Evolutionary conservation across 2,797 vertebrate species (phyloP), one percentile per base, ranked within the genome.

Genomic region (Argentina silus): DNA sequence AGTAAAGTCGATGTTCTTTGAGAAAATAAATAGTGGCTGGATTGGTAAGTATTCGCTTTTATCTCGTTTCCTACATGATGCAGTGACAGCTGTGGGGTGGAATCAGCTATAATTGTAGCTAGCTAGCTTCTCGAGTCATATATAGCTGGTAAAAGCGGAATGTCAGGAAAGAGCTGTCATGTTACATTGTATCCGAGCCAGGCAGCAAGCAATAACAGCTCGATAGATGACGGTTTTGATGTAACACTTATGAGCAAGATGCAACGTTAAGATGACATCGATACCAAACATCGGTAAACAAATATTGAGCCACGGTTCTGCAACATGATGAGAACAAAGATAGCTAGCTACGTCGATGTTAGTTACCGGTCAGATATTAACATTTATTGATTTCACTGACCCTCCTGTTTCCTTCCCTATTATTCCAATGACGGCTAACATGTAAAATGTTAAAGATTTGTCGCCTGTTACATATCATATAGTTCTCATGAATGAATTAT

Each of bases 121-220:
- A 73, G 73, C 42, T 57, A 67, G 48, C 15, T 19, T 48, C 27
- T 36, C 27, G 27, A 36, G 27, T 8, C 59, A 27, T 27, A 61
- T 15, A 53, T 65, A 53, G 67, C 50, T 61, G 64, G 45, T 72
- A 21, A 86, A 66, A 72, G 72, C 67, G 77, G 88, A 84, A 84
- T 92, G 89, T 92, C 90, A 91, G 88, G 83, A 61, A 19, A 73
- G 83, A 83, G 75, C 82, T 83, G 88, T 89, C 85, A 84, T 86
- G 78, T 89, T 83, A 90, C 76, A 86, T 75, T 69, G 42, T 43
- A 75, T 27, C 47, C 42, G 71, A 8, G 27, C 61, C 51, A 17
- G 15, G 6, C 45, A 76, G 3, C n/a, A 3, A 51, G 14, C 45
- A 2, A 36, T 12, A 14, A 61, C 7, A 53, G 51, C 23, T 43